Evolutionary conservation across 2,113 vertebrate genomes (phyloP).

Genomic region (Colius striatus): DNA sequence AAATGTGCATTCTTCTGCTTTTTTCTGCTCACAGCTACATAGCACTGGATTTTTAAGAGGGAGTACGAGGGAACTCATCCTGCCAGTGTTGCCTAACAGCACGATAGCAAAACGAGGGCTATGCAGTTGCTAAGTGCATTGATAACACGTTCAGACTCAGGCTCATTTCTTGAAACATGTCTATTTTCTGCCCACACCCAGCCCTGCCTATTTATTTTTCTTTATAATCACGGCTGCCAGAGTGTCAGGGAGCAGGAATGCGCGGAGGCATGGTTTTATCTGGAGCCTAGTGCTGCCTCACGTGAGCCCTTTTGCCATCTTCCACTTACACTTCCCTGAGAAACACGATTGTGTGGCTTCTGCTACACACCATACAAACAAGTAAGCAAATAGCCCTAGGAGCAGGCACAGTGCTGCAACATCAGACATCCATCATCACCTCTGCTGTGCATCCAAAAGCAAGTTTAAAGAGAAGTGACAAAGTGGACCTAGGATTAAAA

Average conservation of each 20-base stretch:
- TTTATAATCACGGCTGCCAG: background rate
- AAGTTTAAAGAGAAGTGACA: background rate
- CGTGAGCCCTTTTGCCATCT: background rate
- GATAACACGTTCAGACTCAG: background rate
- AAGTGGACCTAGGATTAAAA: background rate
- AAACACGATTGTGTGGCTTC: background rate
- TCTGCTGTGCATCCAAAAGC: background rate
- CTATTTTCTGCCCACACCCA: slow-evolving; percentile 15
- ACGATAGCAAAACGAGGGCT: background rate
- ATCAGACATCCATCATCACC: background rate
- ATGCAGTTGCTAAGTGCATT: rapidly evolving
- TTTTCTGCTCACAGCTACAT: background rate
- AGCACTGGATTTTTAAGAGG: background rate
- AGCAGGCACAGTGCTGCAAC: background rate
- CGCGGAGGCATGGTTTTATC: background rate
- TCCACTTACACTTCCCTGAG: background rate
- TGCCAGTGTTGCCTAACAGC: background rate
- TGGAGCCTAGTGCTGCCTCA: background rate
- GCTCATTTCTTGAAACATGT: background rate
- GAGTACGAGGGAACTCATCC: background rate
- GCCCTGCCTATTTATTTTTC: background rate
- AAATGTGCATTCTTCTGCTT: background rate
- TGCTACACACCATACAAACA: background rate
- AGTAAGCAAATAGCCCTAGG: background rate
- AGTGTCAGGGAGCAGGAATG: background rate